phyloP scores from a whole-genome alignment of 2,797 vertebrate species.

The Parotocinclus haroldoi region DNA sequence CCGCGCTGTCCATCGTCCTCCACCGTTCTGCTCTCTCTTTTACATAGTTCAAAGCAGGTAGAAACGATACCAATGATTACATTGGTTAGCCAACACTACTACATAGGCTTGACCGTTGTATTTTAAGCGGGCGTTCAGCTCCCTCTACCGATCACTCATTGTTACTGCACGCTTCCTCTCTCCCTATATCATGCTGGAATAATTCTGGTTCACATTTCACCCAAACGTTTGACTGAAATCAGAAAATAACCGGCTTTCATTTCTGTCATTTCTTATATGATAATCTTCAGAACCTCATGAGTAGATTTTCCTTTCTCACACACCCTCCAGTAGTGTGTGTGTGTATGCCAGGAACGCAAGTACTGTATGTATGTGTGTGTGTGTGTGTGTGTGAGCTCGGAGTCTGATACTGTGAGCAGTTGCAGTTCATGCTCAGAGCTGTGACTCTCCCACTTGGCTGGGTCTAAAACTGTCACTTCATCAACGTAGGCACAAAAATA shows the following conservation, averaged over 20 bases:
- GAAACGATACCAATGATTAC: background rate
- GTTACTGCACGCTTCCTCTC: constrained; percentile 17
- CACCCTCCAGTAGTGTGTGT: background rate
- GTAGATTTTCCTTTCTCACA: constrained; percentile 18
- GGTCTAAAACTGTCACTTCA: constrained; percentile 37
- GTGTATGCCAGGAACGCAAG: constrained; percentile 22
- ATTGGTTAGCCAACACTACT: constrained; percentile 31
- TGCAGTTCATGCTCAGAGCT: constrained; percentile 29
- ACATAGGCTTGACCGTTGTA: constrained; percentile 6
- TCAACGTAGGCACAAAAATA: constrained; percentile 67
- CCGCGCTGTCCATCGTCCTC: background rate
- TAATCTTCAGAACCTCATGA: constrained; percentile 30
- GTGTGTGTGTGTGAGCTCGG: constrained; percentile 15
- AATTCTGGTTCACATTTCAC: background rate
- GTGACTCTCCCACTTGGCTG: constrained; percentile 9
- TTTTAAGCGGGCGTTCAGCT: background rate
- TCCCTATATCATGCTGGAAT: background rate
- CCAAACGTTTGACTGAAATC: constrained; percentile 29
- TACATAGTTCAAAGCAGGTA: background rate
- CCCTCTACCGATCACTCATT: constrained; percentile 21
- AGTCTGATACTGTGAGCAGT: constrained; percentile 40
- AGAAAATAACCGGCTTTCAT: constrained; percentile 23
- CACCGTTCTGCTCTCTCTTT: background rate
- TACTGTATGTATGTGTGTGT: constrained; percentile 35
- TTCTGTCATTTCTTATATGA: constrained; percentile 10